Evolutionary conservation across 2,113 vertebrate species (phyloP), one percentile per base, ranked within the genome.

Genomic region (Cervus canadensis): DNA sequence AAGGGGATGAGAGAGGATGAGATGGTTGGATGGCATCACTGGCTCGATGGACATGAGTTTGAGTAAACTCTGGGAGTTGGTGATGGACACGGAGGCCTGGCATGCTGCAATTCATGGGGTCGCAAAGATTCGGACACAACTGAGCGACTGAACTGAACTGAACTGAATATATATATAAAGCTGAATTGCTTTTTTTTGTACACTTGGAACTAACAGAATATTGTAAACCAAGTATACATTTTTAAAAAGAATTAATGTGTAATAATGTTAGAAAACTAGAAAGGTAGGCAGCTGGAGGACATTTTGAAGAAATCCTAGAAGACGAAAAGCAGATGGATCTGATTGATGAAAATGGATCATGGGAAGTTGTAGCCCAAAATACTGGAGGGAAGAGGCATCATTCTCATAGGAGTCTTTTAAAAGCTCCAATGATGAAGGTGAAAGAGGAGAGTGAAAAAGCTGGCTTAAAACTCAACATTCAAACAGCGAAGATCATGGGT

Each of bases 281-380:
- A 91, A 71, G 28, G 7, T 25, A 43, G 88, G 57, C 62, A 91
- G 60, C 82, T 82, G 76, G 57, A 96, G 90, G 81, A 90, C 57
- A 67, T 50, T 67, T 85, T 92, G 59, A 89, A 89, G 74, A 97
- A 90, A 64, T 94, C 82, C 30, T 85, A 60, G 60, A 92, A 94
- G 87, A 87, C 2, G 62, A 85, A 97, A 88, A 45, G n/a, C 85
- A 92, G 74, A 93, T 94, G 57, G 30, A 64, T 82, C 52, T 76
- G 40, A 59, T 14, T 90, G 62, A 92, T 82, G 86, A 96, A 88
- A 97, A 92, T n/a, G 36, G 52, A 81, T 74, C 48, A 54, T 50
- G n/a, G 64, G 4, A 81, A 85, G 40, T 14, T 85, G 19, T 52
- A 87, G 52, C 59, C 81, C 85, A 52, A 95, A 84, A 92, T 83